Percentiles rank a stretch among this genome's conserved stretches.
These are phyloP conservation scores for Eremophila alpestris DNA, from an alignment of 2,797 vertebrate species.

Conservation along the genomic window DNA sequence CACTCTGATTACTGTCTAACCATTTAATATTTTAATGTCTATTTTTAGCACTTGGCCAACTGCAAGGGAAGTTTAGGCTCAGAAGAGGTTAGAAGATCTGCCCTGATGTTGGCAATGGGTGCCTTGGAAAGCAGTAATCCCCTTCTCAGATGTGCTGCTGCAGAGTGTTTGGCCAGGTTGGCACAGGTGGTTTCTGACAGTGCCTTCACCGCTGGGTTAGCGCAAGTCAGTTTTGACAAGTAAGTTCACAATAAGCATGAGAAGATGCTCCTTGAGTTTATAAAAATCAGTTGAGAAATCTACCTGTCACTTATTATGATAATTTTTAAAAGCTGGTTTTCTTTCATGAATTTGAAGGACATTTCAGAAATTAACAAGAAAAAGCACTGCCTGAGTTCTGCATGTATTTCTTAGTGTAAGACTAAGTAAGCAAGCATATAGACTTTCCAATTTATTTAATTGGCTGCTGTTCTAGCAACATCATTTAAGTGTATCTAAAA, in stretches of 20 bases:
- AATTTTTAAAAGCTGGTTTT: background rate
- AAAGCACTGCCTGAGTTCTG: background rate
- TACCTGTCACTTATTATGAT: background rate
- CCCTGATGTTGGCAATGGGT: conserved; percentile 80
- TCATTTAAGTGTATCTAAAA: background rate
- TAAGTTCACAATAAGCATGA: conserved; percentile 58
- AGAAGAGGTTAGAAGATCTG: conserved; percentile 83
- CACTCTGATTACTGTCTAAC: background rate
- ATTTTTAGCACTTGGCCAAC: conserved; percentile 79
- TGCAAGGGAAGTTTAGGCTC: conserved; percentile 78
- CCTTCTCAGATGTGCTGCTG: conserved; percentile 87
- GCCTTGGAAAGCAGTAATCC: conserved; percentile 86
- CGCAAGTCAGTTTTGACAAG: conserved; percentile 92
- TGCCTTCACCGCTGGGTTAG: conserved; percentile 83
- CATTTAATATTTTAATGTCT: background rate
- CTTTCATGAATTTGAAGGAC: background rate
- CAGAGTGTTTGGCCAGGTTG: conserved; percentile 87
- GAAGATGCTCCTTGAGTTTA: background rate
- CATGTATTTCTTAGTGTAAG: background rate
- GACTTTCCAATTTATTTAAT: background rate
- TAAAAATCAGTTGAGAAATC: background rate
- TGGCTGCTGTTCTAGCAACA: background rate
- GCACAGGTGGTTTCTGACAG: conserved; percentile 85
- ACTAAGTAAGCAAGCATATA: background rate
- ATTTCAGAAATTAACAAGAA: background rate